These are phyloP conservation scores for Schrankia costaestrigalis DNA, from an alignment of 2,888 invertebrate species.

Conservation along the genomic window DNA sequence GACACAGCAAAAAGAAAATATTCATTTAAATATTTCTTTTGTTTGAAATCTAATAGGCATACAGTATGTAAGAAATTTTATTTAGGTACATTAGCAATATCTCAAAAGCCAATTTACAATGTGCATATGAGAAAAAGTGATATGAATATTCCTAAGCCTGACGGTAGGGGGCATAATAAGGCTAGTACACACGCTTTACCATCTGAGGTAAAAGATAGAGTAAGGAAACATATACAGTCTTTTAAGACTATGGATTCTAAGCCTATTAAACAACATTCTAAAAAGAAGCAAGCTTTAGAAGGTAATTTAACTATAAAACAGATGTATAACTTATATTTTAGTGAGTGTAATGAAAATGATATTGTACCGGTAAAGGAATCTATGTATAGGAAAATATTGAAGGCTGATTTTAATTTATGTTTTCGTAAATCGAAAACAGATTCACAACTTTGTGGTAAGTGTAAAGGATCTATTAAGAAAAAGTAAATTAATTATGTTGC, in stretches of 20 bases:
- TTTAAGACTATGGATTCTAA: constrained; percentile 59
- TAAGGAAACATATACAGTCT: constrained; percentile 61
- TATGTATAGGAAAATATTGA: constrained; percentile 73
- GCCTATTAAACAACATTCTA: constrained; percentile 56
- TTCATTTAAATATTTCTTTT: constrained; percentile 68
- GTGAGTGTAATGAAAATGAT: constrained; percentile 52
- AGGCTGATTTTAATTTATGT: constrained; percentile 64
- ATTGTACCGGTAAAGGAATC: constrained; percentile 60
- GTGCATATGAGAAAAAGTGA: constrained; percentile 69
- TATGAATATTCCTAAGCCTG: constrained; percentile 69
- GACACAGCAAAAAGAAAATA: constrained; percentile 53
- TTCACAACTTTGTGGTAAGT: constrained; percentile 56
- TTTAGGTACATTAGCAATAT: constrained; percentile 69
- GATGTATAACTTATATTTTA: constrained; percentile 63
- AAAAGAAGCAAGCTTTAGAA: constrained; percentile 62
- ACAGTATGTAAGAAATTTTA: constrained; percentile 72
- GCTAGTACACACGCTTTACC: constrained; percentile 61
- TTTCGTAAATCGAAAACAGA: constrained; percentile 58
- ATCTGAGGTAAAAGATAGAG: constrained; percentile 57
- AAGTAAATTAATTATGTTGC: constrained; percentile 33
- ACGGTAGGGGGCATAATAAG: constrained; percentile 62
- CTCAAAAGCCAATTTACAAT: constrained; percentile 72
- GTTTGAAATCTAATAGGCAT: constrained; percentile 54
- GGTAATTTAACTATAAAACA: constrained; percentile 59
- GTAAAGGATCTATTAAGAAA: constrained; percentile 62